Conservation (phyloP, 2,113 vertebrate species). For the Synodontis membranacea region DNA sequence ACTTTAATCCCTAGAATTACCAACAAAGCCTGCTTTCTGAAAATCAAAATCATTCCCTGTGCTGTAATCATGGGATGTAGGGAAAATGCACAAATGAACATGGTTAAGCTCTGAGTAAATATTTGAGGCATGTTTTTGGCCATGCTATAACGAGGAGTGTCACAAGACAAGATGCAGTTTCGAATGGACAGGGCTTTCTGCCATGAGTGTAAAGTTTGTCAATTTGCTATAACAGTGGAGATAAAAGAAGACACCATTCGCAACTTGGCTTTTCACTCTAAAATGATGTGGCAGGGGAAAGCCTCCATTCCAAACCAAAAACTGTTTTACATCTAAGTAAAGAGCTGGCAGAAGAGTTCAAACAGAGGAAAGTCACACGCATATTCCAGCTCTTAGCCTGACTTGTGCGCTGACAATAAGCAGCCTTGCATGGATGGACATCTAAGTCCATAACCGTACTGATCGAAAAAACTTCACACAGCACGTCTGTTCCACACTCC, state of each 20-base stretch:
- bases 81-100: constrained; percentile 33
- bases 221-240: constrained; percentile 22
- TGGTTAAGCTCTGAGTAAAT: constrained; percentile 45
- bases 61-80: constrained; percentile 40
- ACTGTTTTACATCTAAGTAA: constrained; percentile 24
- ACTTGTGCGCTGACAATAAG: constrained; percentile 14
- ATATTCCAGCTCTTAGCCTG: constrained; percentile 17
- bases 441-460: background rate
- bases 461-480: background rate
- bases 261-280: constrained; percentile 14
- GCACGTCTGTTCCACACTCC: background rate
- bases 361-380: constrained; percentile 20
- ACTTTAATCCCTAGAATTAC: constrained; percentile 49
- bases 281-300: constrained; percentile 18
- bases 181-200: constrained; percentile 33
- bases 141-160: constrained; percentile 37
- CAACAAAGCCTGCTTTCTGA: constrained; percentile 43
- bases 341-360: constrained; percentile 19
- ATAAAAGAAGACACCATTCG: constrained; percentile 28
- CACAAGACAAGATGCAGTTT: constrained; percentile 34
- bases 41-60: constrained; percentile 42
- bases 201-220: constrained; percentile 20
- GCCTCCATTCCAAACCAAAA: constrained; percentile 12
- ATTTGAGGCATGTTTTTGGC: constrained; percentile 46
- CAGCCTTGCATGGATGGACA: constrained; percentile 1